Conservation (phyloP, 2,797 vertebrate species). For the Lithobates sylvaticus region DNA sequence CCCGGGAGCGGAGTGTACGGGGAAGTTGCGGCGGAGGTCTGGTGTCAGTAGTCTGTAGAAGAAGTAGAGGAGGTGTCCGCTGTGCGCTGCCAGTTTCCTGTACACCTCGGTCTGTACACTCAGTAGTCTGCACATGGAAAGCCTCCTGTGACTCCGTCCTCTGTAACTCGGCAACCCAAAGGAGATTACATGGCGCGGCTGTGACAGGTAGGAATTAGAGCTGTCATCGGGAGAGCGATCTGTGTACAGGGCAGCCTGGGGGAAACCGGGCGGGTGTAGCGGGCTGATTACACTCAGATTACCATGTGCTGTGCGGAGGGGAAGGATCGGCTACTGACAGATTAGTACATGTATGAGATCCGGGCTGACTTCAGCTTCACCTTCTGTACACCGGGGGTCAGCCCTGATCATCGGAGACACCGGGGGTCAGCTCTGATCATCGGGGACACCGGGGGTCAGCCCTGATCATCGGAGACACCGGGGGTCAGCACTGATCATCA, state of each 20-base stretch:
- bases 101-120: neutral
- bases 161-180: constrained; percentile 36
- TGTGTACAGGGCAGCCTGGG: too few relatives aligned
- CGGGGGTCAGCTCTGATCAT: too few relatives aligned
- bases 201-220: constrained; percentile 49
- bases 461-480: too few relatives aligned
- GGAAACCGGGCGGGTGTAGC: too few relatives aligned
- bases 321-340: neutral
- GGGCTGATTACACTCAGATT: too few relatives aligned
- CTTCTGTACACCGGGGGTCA: neutral
- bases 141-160: neutral
- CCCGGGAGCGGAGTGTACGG: neutral
- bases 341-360: neutral
- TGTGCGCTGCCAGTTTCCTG: neutral
- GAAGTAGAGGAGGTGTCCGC: neutral
- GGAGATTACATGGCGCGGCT: constrained; percentile 44
- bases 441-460: too few relatives aligned
- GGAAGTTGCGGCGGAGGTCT: constrained; percentile 39
- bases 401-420: too few relatives aligned
- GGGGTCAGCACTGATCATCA: too few relatives aligned
- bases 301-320: too few relatives aligned
- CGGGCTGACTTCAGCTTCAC: too few relatives aligned
- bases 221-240: too few relatives aligned
- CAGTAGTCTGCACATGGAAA: neutral
- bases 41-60: too few relatives aligned